A percentile compares a stretch with the other conserved stretches of the same genome.
phyloP scores from a whole-genome alignment of 2,797 vertebrate genomes.

The Onychomys arenicola region DNA sequence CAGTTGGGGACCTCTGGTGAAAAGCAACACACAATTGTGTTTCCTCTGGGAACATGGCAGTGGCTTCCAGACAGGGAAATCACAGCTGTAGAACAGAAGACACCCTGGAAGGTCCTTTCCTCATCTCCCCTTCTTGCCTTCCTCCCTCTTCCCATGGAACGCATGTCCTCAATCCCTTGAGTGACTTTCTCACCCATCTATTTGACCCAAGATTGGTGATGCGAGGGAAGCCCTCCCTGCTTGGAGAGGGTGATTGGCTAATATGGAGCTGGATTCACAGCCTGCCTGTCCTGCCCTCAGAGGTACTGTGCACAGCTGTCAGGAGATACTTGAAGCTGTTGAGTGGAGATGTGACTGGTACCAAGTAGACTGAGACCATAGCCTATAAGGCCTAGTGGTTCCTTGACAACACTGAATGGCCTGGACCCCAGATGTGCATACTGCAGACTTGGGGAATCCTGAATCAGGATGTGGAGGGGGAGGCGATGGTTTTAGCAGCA shows the following conservation, averaged over 20 bases:
- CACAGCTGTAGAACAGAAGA: background rate
- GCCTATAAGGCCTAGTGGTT: accelerated
- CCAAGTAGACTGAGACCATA: background rate
- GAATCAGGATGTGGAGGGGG: accelerated
- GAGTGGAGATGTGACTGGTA: background rate
- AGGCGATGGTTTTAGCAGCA: accelerated
- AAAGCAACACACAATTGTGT: accelerated
- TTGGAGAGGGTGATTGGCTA: too few relatives aligned
- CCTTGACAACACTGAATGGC: background rate
- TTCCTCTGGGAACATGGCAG: background rate
- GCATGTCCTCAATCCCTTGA: background rate
- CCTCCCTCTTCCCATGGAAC: background rate
- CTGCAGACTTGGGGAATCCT: background rate
- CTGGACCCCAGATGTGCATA: background rate
- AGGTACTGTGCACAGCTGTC: too few relatives aligned
- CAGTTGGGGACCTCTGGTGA: background rate
- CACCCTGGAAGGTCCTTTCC: background rate
- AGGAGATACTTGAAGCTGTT: background rate
- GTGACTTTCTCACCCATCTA: background rate
- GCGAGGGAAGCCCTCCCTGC: background rate
- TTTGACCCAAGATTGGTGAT: background rate
- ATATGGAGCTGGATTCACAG: accelerated
- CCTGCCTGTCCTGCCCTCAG: too few relatives aligned
- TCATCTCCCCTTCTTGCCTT: background rate
- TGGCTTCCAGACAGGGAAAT: background rate